Conservation (phyloP, 2,113 vertebrate species). For the Sinocyclocheilus anshuiensis region DNA sequence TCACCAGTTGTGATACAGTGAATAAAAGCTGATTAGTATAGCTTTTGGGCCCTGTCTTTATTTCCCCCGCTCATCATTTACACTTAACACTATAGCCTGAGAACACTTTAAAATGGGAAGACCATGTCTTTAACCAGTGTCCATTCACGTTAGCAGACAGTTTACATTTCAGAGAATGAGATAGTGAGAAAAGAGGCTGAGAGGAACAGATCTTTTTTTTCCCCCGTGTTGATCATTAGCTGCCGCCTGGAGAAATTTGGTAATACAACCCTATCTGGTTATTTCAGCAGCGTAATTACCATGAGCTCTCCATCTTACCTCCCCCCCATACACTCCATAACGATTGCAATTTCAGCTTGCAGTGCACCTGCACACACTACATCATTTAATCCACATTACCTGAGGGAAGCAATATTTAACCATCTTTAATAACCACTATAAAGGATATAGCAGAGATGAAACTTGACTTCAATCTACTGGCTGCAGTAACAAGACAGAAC, state of each 20-base stretch:
- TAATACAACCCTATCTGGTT: conserved; percentile 67
- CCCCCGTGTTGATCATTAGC: conserved; percentile 67
- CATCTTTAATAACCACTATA: conserved; percentile 65
- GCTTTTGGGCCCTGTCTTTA: neutral
- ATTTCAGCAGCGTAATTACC: conserved; percentile 67
- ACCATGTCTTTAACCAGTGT: neutral
- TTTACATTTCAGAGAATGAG: conserved; percentile 27
- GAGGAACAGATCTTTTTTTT: conserved; percentile 50
- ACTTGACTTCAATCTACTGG: conserved; percentile 52
- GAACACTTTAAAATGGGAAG: neutral
- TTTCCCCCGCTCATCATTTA: neutral
- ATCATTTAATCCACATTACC: conserved; percentile 72
- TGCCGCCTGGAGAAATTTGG: conserved; percentile 69
- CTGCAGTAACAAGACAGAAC: conserved; percentile 15
- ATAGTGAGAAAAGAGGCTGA: conserved; percentile 29
- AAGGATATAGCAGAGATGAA: conserved; percentile 61
- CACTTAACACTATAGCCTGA: neutral
- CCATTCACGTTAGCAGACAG: conserved; percentile 8
- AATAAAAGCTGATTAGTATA: neutral
- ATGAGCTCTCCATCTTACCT: conserved; percentile 54
- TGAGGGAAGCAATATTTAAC: conserved; percentile 63
- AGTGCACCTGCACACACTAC: conserved; percentile 65
- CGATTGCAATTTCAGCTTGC: conserved; percentile 71
- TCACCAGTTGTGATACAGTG: neutral
- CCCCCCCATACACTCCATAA: conserved; percentile 33